A percentile compares a stretch with the other conserved stretches of the same genome.
These are phyloP conservation scores for Coluber constrictor DNA, from an alignment of 2,797 vertebrate genomes.

Conservation along the genomic window DNA sequence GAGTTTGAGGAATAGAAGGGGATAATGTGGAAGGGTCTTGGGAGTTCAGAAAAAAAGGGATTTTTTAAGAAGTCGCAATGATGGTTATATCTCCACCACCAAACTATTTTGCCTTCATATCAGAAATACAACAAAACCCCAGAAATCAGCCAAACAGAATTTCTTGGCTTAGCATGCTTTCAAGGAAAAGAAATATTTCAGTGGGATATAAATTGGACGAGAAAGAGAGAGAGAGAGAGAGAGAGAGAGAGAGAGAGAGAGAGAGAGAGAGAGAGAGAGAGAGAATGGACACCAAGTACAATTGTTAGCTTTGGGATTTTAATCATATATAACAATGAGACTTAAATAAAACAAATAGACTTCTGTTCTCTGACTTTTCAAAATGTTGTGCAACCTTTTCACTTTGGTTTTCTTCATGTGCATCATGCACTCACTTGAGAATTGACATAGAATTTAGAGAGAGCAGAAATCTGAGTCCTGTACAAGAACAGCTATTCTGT, in stretches of 20 bases:
- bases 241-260: too few species aligned
- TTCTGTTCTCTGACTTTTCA: background rate
- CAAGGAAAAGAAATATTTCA: background rate
- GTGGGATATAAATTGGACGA: background rate
- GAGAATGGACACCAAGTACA: background rate
- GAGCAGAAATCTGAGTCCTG: background rate
- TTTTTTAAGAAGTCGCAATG: background rate
- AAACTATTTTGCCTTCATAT: background rate
- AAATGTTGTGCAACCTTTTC: background rate
- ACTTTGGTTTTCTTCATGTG: background rate
- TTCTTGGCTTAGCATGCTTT: background rate
- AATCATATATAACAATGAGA: background rate
- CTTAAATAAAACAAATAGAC: background rate
- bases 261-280: too few species aligned
- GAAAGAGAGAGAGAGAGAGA: too few species aligned
- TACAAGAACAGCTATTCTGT: background rate
- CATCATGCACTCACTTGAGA: background rate
- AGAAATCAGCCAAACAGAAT: slow-evolving; percentile 9
- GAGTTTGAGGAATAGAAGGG: background rate
- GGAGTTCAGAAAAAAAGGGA: background rate
- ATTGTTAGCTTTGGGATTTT: background rate
- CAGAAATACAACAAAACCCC: slow-evolving; percentile 9
- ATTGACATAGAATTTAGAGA: background rate
- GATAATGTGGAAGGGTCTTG: background rate
- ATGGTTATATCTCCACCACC: background rate